phyloP scores from a whole-genome alignment of 2,113 vertebrate genomes.

The Syngnathus scovelli region DNA sequence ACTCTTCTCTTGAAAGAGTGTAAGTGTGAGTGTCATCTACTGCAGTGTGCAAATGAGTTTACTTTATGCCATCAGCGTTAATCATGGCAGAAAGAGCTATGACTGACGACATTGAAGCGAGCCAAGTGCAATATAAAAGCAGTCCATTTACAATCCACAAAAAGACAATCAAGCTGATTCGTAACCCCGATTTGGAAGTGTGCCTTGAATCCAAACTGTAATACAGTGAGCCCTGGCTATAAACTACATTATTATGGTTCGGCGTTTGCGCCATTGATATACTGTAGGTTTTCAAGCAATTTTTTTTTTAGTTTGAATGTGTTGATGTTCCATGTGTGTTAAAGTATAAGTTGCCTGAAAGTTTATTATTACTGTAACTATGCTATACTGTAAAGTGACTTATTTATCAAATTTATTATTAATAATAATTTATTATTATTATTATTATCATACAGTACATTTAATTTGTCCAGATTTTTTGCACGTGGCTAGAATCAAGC shows the following conservation, averaged over 20 bases:
- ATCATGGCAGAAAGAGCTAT: not conserved
- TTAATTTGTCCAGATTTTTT: too few species aligned
- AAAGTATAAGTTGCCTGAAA: not conserved
- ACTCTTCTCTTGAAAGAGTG: not conserved
- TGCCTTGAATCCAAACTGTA: not conserved
- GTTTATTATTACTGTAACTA: not conserved
- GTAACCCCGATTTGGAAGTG: not conserved
- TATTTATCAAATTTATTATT: too few species aligned
- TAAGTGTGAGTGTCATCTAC: too few species aligned
- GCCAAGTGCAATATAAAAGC: not conserved
- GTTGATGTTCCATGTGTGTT: not conserved
- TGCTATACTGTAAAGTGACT: too few species aligned
- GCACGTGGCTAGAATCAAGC: too few species aligned
- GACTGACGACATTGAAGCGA: not conserved
- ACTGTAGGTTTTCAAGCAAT: too few species aligned
- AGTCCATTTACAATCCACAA: not conserved
- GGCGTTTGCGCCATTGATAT: too few species aligned
- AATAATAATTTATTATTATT: too few species aligned
- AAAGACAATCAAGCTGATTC: not conserved
- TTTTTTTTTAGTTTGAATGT: not conserved
- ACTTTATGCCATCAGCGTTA: not conserved
- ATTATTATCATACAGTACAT: too few species aligned
- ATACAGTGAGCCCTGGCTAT: not conserved
- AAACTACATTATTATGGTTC: not conserved
- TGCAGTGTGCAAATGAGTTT: not conserved